Evolutionary conservation across 1,140 invertebrate species (phyloP).

Genomic region (Aphelinus atriplicis): DNA sequence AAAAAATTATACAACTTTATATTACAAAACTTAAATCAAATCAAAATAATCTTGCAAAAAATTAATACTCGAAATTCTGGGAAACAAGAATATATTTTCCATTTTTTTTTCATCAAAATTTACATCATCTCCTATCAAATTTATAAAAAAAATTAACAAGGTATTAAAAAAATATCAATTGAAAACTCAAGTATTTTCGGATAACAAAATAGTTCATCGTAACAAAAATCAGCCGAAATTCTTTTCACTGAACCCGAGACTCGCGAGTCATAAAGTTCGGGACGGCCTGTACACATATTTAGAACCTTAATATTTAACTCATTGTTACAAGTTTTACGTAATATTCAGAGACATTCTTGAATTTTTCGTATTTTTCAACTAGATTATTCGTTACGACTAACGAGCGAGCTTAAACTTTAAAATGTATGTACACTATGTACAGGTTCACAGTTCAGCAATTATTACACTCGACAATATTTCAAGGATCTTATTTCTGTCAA

Average conservation of each 20-base stretch:
- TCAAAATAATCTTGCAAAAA: slow-evolving; percentile 28
- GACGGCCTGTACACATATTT: slow-evolving; percentile 51
- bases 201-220: not conserved
- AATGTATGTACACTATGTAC: slow-evolving; percentile 62
- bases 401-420: slow-evolving; percentile 37
- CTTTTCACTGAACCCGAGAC: slow-evolving; percentile 27
- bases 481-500: too few species aligned
- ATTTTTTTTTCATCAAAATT: too few species aligned
- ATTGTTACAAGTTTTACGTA: slow-evolving; percentile 43
- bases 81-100: not conserved
- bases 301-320: slow-evolving; percentile 32
- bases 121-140: too few species aligned
- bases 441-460: slow-evolving; percentile 41
- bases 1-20: too few species aligned
- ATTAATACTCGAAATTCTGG: slow-evolving; percentile 13
- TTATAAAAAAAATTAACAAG: too few species aligned
- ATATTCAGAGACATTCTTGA: slow-evolving; percentile 62
- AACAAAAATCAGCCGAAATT: slow-evolving; percentile 23
- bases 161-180: too few species aligned
- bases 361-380: slow-evolving; percentile 51
- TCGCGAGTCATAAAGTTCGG: slow-evolving; percentile 45
- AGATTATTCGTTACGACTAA: slow-evolving; percentile 47
- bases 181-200: too few species aligned
- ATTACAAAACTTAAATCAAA: too few species aligned
- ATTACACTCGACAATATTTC: slow-evolving; percentile 31